phyloP scores from a whole-genome alignment of 2,797 vertebrate genomes.

The Pseudopleuronectes americanus region DNA sequence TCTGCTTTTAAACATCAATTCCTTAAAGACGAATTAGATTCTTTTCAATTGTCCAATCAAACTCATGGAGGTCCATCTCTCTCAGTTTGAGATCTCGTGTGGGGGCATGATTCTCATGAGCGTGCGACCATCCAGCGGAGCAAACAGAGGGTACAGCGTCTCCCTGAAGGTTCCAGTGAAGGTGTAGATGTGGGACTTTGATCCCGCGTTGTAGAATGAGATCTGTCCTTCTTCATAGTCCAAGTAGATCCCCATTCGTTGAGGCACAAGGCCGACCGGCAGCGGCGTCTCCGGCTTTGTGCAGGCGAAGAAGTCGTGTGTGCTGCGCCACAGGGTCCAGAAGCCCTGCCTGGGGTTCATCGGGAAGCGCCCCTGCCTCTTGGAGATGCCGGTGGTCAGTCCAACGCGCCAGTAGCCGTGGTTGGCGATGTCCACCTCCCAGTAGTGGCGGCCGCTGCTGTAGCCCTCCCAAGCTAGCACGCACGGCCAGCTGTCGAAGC shows the following conservation, averaged over 20 bases:
- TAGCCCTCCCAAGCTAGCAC: conserved; percentile 81
- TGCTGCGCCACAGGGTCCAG: conserved; percentile 83
- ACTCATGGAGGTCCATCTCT: not conserved
- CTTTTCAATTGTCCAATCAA: not conserved
- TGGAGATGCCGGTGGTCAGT: conserved; percentile 63
- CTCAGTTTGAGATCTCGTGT: not conserved
- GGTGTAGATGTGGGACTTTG: conserved; percentile 83
- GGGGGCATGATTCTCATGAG: conserved; percentile 69
- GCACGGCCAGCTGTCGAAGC: conserved; percentile 79
- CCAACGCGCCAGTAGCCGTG: conserved; percentile 80
- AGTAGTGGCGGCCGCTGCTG: conserved; percentile 79
- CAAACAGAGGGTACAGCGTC: conserved; percentile 84
- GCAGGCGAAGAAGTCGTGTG: conserved; percentile 78
- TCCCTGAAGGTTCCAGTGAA: conserved; percentile 77
- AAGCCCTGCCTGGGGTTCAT: conserved; percentile 76
- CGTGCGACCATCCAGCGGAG: conserved; percentile 80
- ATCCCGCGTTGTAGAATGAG: conserved; percentile 84
- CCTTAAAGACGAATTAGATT: not conserved
- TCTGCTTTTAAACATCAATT: not conserved
- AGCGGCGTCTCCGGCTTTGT: conserved; percentile 73
- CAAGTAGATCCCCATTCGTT: conserved; percentile 79
- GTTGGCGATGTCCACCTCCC: conserved; percentile 80
- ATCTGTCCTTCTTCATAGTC: conserved; percentile 85
- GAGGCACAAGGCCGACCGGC: conserved; percentile 64
- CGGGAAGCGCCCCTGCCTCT: conserved; percentile 70